Percentiles rank a stretch among this genome's conserved stretches.
Evolutionary conservation across 2,888 invertebrate genomes (phyloP).

Genomic region (Ptilodon capucinus): DNA sequence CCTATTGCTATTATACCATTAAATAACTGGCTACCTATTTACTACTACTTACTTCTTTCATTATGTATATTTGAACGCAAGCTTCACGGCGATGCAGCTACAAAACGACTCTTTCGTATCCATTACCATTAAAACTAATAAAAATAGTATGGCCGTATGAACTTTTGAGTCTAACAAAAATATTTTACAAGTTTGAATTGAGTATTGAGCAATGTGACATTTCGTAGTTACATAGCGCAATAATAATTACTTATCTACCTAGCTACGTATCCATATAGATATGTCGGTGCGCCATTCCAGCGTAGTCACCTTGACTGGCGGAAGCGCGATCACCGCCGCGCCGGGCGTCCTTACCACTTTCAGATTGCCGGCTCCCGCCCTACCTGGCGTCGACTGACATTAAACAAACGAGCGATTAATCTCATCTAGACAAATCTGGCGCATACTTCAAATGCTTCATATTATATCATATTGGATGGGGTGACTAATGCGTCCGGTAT

Average conservation of each 20-base stretch:
- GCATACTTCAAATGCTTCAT: background rate
- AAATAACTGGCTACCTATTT: too few relatives aligned
- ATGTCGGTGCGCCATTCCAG: slow-evolving; percentile 34
- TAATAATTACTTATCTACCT: slow-evolving; percentile 35
- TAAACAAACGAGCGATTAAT: slow-evolving; percentile 8
- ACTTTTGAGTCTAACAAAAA: slow-evolving; percentile 6
- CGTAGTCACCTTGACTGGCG: slow-evolving; percentile 67
- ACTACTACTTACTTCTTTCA: too few relatives aligned
- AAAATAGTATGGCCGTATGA: background rate
- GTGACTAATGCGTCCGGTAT: background rate
- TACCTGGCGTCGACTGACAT: slow-evolving; percentile 27
- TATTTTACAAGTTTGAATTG: slow-evolving; percentile 3
- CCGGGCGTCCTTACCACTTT: slow-evolving; percentile 70
- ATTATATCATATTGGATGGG: background rate
- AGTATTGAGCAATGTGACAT: slow-evolving; percentile 28
- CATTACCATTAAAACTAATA: slow-evolving; percentile 8
- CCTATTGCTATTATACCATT: too few relatives aligned
- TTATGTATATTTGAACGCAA: background rate
- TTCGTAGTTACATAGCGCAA: slow-evolving; percentile 29
- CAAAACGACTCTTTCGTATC: slow-evolving; percentile 3
- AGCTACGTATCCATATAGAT: background rate
- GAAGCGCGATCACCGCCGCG: slow-evolving; percentile 55
- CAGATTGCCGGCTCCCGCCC: slow-evolving; percentile 49
- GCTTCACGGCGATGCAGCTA: background rate
- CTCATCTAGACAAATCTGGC: background rate